Evolutionary conservation across 2,888 invertebrate genomes (phyloP).

Genomic region (Chloromyia formosa): DNA sequence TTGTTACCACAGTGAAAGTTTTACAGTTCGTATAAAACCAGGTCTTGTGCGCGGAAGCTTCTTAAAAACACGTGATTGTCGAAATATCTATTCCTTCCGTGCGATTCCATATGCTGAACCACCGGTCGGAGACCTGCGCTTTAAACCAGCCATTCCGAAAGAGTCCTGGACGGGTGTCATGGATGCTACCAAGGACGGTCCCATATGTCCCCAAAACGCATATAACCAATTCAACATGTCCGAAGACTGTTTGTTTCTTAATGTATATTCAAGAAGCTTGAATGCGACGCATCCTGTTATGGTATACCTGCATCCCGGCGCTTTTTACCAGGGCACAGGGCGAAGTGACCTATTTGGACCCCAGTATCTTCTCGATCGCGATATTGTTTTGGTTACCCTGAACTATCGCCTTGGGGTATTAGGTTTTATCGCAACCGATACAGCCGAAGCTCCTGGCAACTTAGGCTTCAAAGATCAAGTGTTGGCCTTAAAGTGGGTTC

Average conservation of each 20-base stretch:
- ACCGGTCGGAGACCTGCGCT: conserved; percentile 59
- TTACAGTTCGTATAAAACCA: no score
- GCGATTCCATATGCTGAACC: conserved; percentile 63
- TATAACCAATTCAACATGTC: conserved; percentile 56
- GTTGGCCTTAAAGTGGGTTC: conserved; percentile 66
- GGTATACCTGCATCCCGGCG: conserved; percentile 32
- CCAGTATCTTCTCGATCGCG: conserved; percentile 56
- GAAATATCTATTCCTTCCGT: conserved; percentile 61
- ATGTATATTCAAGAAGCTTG: conserved; percentile 65
- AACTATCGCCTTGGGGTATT: conserved; percentile 60
- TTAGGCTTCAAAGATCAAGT: conserved; percentile 70
- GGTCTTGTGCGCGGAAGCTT: conserved; percentile 60
- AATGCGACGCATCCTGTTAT: conserved; percentile 13
- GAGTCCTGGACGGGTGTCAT: conserved; percentile 56
- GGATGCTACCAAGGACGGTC: conserved; percentile 60
- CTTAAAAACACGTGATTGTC: conserved; percentile 58
- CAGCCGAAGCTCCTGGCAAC: conserved; percentile 71
- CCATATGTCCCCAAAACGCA: conserved; percentile 52
- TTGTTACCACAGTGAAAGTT: no score
- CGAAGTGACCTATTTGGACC: conserved; percentile 55
- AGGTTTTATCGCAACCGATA: conserved; percentile 71
- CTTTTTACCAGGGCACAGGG: conserved; percentile 56
- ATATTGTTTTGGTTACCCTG: conserved; percentile 58
- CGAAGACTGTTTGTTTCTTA: conserved; percentile 70
- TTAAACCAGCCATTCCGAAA: conserved; percentile 58